Evolutionary conservation across 1,140 invertebrate genomes (phyloP).

Genomic region (Acyrthosiphon pisum): DNA sequence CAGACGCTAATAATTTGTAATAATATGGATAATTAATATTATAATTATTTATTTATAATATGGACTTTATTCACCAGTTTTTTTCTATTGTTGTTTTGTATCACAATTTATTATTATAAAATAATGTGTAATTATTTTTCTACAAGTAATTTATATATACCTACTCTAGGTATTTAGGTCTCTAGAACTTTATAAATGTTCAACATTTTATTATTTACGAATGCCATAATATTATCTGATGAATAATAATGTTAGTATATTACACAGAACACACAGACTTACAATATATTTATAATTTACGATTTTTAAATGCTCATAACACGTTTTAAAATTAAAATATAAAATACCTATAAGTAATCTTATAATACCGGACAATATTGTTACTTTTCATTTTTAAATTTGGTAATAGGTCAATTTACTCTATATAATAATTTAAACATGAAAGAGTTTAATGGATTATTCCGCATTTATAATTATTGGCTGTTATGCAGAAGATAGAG

Average conservation of each 20-base stretch:
- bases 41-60: no score
- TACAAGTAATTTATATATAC: neutral
- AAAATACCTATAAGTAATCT: neutral
- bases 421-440: neutral
- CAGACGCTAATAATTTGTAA: neutral
- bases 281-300: neutral
- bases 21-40: no score
- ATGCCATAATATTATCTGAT: neutral
- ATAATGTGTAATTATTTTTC: neutral
- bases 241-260: neutral
- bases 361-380: neutral
- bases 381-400: neutral
- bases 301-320: neutral
- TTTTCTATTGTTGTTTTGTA: neutral
- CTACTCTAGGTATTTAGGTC: no score
- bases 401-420: neutral
- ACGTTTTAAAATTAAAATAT: neutral
- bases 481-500: neutral
- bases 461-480: no score
- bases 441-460: neutral
- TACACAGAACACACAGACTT: neutral
- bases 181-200: neutral
- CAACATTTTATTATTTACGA: neutral
- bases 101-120: neutral
- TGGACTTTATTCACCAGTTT: neutral